A percentile compares a stretch with the other conserved stretches of the same genome.
phyloP scores from a whole-genome alignment of 2,888 invertebrate species.

The Lumbricus terrestris region DNA sequence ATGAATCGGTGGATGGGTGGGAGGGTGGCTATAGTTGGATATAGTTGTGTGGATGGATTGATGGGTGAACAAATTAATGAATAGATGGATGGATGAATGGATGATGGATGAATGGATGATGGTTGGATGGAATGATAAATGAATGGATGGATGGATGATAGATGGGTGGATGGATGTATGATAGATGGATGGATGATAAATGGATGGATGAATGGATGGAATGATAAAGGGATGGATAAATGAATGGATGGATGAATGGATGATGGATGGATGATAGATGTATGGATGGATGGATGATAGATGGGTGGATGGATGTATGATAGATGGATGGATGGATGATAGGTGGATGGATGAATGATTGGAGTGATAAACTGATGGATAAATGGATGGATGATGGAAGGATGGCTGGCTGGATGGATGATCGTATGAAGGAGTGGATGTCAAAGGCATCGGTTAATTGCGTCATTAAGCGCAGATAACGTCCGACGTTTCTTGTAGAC shows the following conservation, averaged over 20 bases:
- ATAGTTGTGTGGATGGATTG: too few relatives aligned
- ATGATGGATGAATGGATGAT: too few relatives aligned
- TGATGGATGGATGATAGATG: background rate
- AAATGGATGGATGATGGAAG: background rate
- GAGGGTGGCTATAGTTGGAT: too few relatives aligned
- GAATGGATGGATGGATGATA: too few relatives aligned
- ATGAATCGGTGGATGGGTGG: too few relatives aligned
- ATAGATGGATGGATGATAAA: too few relatives aligned
- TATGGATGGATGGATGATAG: background rate
- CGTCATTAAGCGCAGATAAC: background rate
- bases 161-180: too few relatives aligned
- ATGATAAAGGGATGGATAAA: background rate
- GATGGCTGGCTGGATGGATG: background rate
- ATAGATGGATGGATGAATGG: too few relatives aligned
- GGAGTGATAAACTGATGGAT: background rate
- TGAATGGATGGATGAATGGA: background rate
- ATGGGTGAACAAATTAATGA: too few relatives aligned
- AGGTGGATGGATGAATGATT: background rate
- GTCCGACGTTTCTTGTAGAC: background rate
- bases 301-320: background rate
- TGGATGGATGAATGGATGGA: too few relatives aligned
- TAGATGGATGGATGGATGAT: background rate
- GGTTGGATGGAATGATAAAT: too few relatives aligned
- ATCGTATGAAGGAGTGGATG: background rate
- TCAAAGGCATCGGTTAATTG: background rate